Conservation (phyloP, 2,888 invertebrate genomes). For the Tuta absoluta region DNA sequence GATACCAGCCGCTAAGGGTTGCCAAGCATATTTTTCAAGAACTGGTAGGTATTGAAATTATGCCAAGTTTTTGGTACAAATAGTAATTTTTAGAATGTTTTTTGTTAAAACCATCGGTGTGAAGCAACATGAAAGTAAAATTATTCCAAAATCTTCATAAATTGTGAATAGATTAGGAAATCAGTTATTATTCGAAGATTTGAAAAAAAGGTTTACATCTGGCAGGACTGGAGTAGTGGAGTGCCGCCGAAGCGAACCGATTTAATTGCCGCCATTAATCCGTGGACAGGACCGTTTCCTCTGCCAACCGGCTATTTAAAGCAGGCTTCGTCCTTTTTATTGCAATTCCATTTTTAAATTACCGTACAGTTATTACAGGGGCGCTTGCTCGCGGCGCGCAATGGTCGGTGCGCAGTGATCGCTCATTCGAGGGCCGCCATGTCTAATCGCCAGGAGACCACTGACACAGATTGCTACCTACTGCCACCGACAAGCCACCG, state of each 20-base stretch:
- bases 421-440: conserved; percentile 7
- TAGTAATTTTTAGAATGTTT: too few relatives aligned
- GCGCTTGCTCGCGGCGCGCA: conserved; percentile 1
- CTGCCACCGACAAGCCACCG: conserved; percentile 5
- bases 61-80: neutral
- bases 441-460: conserved; percentile 10
- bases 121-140: too few relatives aligned
- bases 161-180: neutral
- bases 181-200: neutral
- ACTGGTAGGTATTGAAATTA: too few relatives aligned
- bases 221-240: conserved; percentile 36
- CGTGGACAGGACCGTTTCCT: conserved; percentile 51
- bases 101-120: too few relatives aligned
- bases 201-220: neutral
- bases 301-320: conserved; percentile 44
- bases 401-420: neutral
- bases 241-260: conserved; percentile 53
- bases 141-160: too few relatives aligned
- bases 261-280: conserved; percentile 70
- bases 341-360: conserved; percentile 38
- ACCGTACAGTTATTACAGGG: conserved; percentile 19
- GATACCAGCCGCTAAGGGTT: conserved; percentile 2
- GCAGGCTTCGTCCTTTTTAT: conserved; percentile 42
- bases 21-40: conserved; percentile 32
- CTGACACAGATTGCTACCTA: conserved; percentile 17